These are phyloP conservation scores for Triplophysa siluroides DNA, from an alignment of 2,113 vertebrate species.

Conservation along the genomic window DNA sequence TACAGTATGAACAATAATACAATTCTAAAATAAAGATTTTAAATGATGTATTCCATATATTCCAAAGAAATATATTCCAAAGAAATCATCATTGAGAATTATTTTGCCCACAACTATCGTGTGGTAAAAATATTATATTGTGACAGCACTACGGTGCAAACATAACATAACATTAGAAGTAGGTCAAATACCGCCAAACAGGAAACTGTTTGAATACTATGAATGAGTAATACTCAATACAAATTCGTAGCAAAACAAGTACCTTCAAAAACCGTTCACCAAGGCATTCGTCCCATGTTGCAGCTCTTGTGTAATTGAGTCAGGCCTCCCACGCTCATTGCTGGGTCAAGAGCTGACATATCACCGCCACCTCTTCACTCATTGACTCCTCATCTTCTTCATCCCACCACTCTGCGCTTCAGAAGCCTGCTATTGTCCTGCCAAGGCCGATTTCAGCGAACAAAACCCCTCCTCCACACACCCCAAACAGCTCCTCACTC, in stretches of 20 bases:
- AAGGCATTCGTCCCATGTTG: constrained; percentile 2
- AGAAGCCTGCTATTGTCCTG: constrained; percentile 74
- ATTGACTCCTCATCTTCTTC: constrained; percentile 75
- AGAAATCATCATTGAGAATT: too few species aligned
- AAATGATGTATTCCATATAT: too few species aligned
- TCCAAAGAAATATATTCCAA: too few species aligned
- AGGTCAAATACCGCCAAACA: neutral
- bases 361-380: constrained; percentile 76
- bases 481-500: constrained; percentile 26
- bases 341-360: constrained; percentile 69
- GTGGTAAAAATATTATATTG: too few species aligned
- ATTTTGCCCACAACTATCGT: too few species aligned
- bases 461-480: constrained; percentile 56
- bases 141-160: too few species aligned
- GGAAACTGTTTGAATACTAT: neutral
- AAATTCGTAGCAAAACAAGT: neutral
- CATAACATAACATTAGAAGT: neutral
- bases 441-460: constrained; percentile 60
- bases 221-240: neutral
- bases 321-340: constrained; percentile 67
- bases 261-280: neutral
- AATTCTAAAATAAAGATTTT: too few species aligned
- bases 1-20: too few species aligned
- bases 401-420: constrained; percentile 66
- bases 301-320: constrained; percentile 56